phyloP scores from a whole-genome alignment of 2,888 invertebrate genomes.

The Alloplasta piceator region DNA sequence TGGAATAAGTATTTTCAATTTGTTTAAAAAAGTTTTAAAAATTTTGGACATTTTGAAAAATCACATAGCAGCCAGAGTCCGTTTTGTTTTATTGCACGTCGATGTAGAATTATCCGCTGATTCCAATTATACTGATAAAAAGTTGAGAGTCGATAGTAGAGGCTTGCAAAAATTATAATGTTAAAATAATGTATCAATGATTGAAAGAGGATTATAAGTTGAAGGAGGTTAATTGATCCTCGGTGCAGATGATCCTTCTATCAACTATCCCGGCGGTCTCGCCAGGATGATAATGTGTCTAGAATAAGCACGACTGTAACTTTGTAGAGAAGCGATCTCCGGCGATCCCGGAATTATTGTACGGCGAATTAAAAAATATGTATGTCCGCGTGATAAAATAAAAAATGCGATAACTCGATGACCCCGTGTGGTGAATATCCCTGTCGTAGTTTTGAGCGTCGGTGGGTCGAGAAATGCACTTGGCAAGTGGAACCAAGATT shows the following conservation, averaged over 20 bases:
- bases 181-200: no score
- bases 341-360: not conserved
- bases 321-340: conserved; percentile 1
- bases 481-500: not conserved
- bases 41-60: no score
- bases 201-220: no score
- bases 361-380: not conserved
- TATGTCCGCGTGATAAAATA: not conserved
- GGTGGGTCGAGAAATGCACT: not conserved
- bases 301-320: conserved; percentile 7
- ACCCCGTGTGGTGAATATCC: conserved; percentile 6
- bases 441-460: not conserved
- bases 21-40: no score
- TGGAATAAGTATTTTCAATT: no score
- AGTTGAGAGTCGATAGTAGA: no score
- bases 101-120: no score
- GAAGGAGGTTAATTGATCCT: conserved; percentile 9
- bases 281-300: not conserved
- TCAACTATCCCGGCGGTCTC: not conserved
- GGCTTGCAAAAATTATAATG: no score
- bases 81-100: no score
- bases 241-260: conserved; percentile 16
- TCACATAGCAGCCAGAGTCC: no score
- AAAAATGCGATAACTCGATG: conserved; percentile 9
- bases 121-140: no score